A percentile compares a stretch with the other conserved stretches of the same genome.
These are phyloP conservation scores for Diadegma fenestrale DNA, from an alignment of 2,888 invertebrate genomes.

Conservation along the genomic window DNA sequence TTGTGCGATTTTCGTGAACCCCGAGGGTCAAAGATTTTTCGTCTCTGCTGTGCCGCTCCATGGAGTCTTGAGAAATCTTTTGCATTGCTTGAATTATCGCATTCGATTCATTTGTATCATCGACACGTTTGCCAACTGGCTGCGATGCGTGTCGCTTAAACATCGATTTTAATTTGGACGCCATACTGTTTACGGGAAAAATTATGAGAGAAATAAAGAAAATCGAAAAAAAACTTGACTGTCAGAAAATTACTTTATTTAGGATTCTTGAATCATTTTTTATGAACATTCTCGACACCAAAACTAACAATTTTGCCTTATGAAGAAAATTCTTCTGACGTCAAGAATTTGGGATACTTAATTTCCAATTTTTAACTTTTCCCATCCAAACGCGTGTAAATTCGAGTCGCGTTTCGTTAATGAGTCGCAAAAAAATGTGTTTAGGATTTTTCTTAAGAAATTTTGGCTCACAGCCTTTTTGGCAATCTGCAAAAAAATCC, in stretches of 20 bases:
- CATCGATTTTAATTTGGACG: slow-evolving; percentile 70
- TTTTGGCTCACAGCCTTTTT: too few relatives aligned
- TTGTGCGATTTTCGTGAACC: neutral
- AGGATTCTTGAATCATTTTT: neutral
- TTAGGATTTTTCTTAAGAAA: too few relatives aligned
- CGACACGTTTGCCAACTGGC: slow-evolving; percentile 26
- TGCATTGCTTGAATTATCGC: slow-evolving; percentile 69
- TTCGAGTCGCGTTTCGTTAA: too few relatives aligned
- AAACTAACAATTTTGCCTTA: too few relatives aligned
- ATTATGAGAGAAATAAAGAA: neutral
- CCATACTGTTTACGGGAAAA: slow-evolving; percentile 55
- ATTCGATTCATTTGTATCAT: slow-evolving; percentile 67
- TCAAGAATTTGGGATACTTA: too few relatives aligned
- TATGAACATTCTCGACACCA: too few relatives aligned
- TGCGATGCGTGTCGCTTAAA: slow-evolving; percentile 67
- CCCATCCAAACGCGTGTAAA: too few relatives aligned
- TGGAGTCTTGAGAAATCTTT: slow-evolving; percentile 56
- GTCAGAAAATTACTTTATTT: too few relatives aligned
- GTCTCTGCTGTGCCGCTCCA: slow-evolving; percentile 20
- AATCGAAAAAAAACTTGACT: neutral
- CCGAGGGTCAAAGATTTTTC: slow-evolving; percentile 24
- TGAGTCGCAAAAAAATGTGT: too few relatives aligned
- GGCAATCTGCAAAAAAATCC: too few relatives aligned
- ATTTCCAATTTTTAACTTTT: too few relatives aligned
- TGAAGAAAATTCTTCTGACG: too few relatives aligned